Evolutionary conservation across 1,140 invertebrate species (phyloP).

Genomic region (Macrobrachium rosenbergii): DNA sequence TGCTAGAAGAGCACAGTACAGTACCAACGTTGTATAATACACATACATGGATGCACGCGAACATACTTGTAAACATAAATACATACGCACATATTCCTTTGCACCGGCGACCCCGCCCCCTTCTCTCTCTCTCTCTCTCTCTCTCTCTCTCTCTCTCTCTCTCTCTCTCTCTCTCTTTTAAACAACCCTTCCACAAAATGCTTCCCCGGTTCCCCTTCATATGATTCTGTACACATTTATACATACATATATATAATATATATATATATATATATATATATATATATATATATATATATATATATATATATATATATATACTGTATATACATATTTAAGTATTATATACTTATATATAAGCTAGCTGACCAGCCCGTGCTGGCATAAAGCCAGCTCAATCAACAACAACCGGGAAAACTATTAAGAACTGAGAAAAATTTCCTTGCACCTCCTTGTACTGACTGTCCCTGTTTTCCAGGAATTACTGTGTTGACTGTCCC

Average conservation of each 20-base stretch:
- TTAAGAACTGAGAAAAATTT: too few relatives aligned
- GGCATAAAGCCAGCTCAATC: too few relatives aligned
- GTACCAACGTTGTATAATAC: neutral
- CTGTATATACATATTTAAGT: conserved; percentile 15
- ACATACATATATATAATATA: neutral
- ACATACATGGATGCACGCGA: neutral
- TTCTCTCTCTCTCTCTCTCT: conserved; percentile 5
- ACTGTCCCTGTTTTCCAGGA: too few relatives aligned
- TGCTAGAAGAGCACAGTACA: too few relatives aligned
- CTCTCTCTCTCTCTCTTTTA: too few relatives aligned
- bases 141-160: neutral
- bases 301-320: conserved; percentile 22
- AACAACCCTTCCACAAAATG: too few relatives aligned
- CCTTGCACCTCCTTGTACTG: too few relatives aligned
- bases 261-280: conserved; percentile 5
- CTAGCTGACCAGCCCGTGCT: too few relatives aligned
- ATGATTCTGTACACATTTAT: neutral
- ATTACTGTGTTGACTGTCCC: too few relatives aligned
- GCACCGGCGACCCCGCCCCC: neutral
- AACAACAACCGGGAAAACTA: too few relatives aligned
- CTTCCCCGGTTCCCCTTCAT: neutral
- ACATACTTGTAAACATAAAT: conserved; percentile 3
- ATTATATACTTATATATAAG: conserved; percentile 9
- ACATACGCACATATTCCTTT: conserved; percentile 15
- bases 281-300: conserved; percentile 27